phyloP scores from a whole-genome alignment of 2,113 vertebrate species.

The Mus pahari region DNA sequence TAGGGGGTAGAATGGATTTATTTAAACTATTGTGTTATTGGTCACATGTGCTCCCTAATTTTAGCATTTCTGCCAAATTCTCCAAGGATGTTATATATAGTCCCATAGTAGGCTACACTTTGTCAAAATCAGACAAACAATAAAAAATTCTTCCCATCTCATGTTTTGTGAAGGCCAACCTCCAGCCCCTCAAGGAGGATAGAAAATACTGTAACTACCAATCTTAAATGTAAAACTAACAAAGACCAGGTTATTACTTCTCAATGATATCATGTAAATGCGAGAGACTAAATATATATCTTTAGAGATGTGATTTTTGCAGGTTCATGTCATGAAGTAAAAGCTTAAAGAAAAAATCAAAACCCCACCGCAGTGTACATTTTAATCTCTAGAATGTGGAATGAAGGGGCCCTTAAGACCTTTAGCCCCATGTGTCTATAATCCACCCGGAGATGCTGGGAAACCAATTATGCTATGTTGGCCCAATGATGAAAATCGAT shows the following conservation, averaged over 20 bases:
- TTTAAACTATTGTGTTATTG: background rate
- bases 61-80: slow-evolving; percentile 52
- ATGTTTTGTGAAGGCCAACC: slow-evolving; percentile 23
- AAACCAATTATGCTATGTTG: slow-evolving; percentile 44
- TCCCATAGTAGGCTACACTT: slow-evolving; percentile 49
- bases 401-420: accelerated
- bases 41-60: slow-evolving; percentile 10
- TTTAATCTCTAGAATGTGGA: background rate
- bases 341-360: background rate
- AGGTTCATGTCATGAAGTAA: background rate
- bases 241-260: slow-evolving; percentile 71
- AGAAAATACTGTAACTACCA: slow-evolving; percentile 56
- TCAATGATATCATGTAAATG: slow-evolving; percentile 71
- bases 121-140: background rate
- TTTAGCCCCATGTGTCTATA: background rate
- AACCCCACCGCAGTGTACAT: background rate
- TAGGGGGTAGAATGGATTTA: background rate
- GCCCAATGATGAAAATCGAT: slow-evolving; percentile 53
- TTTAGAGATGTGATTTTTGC: background rate
- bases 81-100: slow-evolving; percentile 1
- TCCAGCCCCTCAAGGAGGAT: slow-evolving; percentile 16
- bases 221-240: slow-evolving; percentile 72
- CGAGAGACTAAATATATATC: slow-evolving; percentile 60
- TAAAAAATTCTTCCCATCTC: background rate
- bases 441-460: background rate